phyloP scores from a whole-genome alignment of 2,797 vertebrate species.

The Kryptopterus vitreolus region DNA sequence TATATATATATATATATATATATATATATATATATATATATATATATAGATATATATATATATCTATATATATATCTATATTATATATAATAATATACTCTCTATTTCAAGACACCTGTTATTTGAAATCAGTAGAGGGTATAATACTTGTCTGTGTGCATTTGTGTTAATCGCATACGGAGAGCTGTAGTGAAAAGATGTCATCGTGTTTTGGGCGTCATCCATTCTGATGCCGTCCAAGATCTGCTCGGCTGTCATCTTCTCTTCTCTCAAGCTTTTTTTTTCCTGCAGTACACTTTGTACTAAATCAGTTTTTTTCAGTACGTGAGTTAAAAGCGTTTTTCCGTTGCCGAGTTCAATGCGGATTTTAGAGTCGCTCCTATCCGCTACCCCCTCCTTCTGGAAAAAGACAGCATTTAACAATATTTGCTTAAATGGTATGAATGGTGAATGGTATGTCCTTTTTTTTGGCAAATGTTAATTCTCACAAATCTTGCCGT shows the following conservation, averaged over 20 bases:
- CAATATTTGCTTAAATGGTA: not conserved
- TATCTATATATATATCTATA: too few relatives aligned
- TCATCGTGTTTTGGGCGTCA: not conserved
- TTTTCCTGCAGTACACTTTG: not conserved
- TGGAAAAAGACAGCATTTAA: not conserved
- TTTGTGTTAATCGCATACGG: constrained; percentile 9
- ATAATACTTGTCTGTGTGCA: not conserved
- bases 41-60: too few relatives aligned
- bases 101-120: not conserved
- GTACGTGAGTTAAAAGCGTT: not conserved
- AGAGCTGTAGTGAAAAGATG: constrained; percentile 22
- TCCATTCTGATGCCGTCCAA: not conserved
- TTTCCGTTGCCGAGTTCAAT: not conserved
- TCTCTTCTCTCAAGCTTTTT: not conserved
- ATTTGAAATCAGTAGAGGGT: not conserved
- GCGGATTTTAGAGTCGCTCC: not conserved
- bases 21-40: too few relatives aligned
- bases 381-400: not conserved
- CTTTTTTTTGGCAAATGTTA: too few relatives aligned
- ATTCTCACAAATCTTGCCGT: too few relatives aligned
- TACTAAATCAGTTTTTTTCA: not conserved
- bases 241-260: constrained; percentile 9
- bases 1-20: too few relatives aligned
- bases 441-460: too few relatives aligned
- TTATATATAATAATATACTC: too few relatives aligned